Evolutionary conservation across 2,888 invertebrate genomes (phyloP), one percentile per base, ranked within the genome.

Genomic region (Diaperis boleti): DNA sequence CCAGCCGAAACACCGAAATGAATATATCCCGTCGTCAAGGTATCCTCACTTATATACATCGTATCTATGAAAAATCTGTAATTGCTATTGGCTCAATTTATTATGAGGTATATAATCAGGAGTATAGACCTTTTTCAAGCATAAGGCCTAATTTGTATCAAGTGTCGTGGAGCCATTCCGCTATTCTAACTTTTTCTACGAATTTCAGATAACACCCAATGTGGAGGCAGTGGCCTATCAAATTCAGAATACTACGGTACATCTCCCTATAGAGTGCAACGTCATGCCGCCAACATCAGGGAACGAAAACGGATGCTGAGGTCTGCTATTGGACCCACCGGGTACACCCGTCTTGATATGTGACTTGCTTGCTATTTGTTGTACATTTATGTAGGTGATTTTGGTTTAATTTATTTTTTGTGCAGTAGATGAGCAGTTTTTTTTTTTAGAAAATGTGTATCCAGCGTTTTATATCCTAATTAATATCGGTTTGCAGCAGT

Each of bases 231-330:
- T 17, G 63, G 70, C 1, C 45, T 77, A 39, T 75, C 84, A 71
- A 82, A 82, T 47, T 79, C 82, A 35, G 89, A 88, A 75, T 88
- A 88, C 65, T 89, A 88, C 69, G 86, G 87, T 54, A 89, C 90
- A 1, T 91, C 91, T 3, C 92, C 92, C 3, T 95, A 95, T 82
- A 88, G 94, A 75, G 92, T 95, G 67, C 95, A 96, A 81, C 87
- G 95, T 65, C 94, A 95, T 72, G 94, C 97, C 1, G 95, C 98
- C 62, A 98, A 97, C 83, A 94, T 98, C 70, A 89, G 98, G 72
- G 98, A 98, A 84, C 87, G 98, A 81, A 94, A 96, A 86, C 90
- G 98, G 80, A 98, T 98, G 97, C 92, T 98, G 89, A 95, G 95
- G 92, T 94, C 92, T 88, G 91, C 90, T 87, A 82, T 82, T 81